Conservation (phyloP, 2,113 vertebrate genomes). For the Butorides virescens region DNA sequence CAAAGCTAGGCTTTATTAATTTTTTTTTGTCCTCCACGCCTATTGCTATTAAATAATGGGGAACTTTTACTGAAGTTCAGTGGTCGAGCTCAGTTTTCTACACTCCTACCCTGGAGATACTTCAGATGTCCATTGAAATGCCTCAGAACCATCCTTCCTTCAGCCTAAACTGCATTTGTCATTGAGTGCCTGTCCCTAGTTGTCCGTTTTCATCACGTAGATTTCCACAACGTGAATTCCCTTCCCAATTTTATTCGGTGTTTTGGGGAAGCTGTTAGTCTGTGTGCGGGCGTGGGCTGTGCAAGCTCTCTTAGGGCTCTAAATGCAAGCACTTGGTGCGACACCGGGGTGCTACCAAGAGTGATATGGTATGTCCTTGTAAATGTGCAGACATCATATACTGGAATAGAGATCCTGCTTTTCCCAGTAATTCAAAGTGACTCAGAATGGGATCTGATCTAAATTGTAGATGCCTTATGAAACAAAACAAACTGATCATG, state of each 20-base stretch:
- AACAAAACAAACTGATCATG: background rate
- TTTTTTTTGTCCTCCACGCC: background rate
- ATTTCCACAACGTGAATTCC: background rate
- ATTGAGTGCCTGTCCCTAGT: background rate
- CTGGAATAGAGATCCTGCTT: background rate
- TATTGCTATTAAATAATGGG: background rate
- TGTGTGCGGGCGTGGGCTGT: background rate
- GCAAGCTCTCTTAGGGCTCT: background rate
- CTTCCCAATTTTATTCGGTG: background rate
- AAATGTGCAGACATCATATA: accelerated
- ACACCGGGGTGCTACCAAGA: too few relatives aligned
- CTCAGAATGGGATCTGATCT: background rate
- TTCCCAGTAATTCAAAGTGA: background rate
- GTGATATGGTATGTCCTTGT: background rate
- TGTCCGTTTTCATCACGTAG: background rate
- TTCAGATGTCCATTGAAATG: background rate
- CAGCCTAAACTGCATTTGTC: background rate
- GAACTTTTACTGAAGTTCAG: background rate
- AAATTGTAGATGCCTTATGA: background rate
- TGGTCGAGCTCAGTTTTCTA: background rate
- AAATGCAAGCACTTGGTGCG: background rate
- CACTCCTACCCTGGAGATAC: background rate
- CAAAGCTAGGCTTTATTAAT: background rate
- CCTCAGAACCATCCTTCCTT: background rate
- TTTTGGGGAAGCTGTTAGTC: background rate